Evolutionary conservation across 2,888 invertebrate species (phyloP), one percentile per base, ranked within the genome.

Genomic region (Eupithecia subfuscata): DNA sequence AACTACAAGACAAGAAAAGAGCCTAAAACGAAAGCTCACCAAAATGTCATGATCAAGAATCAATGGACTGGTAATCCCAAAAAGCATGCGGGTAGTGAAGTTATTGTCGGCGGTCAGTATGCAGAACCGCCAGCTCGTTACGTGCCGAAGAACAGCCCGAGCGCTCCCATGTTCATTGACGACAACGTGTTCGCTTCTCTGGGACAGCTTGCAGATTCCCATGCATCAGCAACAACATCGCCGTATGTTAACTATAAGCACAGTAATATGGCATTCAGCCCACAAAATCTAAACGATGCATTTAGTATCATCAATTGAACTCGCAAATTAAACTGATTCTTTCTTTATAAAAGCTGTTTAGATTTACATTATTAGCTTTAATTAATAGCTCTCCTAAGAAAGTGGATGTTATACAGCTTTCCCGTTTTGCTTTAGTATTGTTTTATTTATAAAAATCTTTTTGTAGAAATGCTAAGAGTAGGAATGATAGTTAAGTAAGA

Each of bases 271-370:
- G 94, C 94, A 2, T 95, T 94, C 69, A 94, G 92, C 80, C 94
- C 94, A 16, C 95, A 95, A 83, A 95, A 95, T 76, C 81, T 94
- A n/a, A 94, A 95, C 73, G 94, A 94, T 80, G 94, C 90, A 70
- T 95, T 95, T 86, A 92, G 94, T 87, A 90, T 92, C 90, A 85
- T 91, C 18, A 88, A 91, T 78, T 88, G 89, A 79, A 87, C n/a
- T 4, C 18, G 9, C 3, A 85, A 73, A 60, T 69, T 68, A 34
- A 22, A 34, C n/a, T 65, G 0, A 25, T 63, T 63, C 25, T 30
- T 64, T 25, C 12, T 11, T 18, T 34, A 18, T 34, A 34, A 8
- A 63, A 25, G 16, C 60, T 12, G 2, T 25, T 25, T 25, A 25
- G 60, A 12, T 30, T 63, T 16, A 30, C 1, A 30, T 3, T 25